Conservation (phyloP, 2,113 vertebrate species). For the Acrocephalus kingi region DNA sequence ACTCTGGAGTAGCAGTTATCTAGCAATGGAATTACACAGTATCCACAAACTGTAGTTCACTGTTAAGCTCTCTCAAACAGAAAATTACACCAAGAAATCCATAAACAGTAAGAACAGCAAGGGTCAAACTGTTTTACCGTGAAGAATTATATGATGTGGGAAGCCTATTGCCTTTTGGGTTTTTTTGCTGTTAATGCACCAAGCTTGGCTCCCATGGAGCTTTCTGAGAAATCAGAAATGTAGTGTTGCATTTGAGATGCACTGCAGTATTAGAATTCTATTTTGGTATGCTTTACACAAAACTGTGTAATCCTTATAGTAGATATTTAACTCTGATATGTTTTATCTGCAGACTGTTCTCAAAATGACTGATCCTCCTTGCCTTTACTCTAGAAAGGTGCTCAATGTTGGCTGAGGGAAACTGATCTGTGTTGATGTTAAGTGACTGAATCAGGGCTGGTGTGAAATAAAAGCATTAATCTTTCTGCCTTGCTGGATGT, state of each 20-base stretch:
- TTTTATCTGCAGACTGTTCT: neutral
- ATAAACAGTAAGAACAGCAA: neutral
- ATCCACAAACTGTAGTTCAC: neutral
- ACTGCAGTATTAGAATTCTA: neutral
- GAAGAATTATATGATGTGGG: neutral
- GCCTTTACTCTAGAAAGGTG: neutral
- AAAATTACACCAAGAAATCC: slow-evolving; percentile 27
- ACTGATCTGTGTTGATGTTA: neutral
- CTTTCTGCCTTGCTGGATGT: neutral
- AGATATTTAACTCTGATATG: neutral
- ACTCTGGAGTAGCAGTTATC: neutral
- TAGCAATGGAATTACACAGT: neutral
- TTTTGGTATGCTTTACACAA: neutral
- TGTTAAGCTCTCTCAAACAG: slow-evolving; percentile 10
- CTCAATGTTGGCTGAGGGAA: neutral
- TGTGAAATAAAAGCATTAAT: neutral
- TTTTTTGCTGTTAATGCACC: neutral
- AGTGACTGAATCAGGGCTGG: neutral
- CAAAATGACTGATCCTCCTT: neutral
- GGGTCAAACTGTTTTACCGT: neutral
- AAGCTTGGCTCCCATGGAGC: neutral
- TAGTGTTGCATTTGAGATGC: neutral
- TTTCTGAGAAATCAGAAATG: neutral
- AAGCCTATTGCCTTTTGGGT: neutral
- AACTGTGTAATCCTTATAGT: neutral